phyloP scores from a whole-genome alignment of 2,113 vertebrate genomes.

The Trachemys scripta region DNA sequence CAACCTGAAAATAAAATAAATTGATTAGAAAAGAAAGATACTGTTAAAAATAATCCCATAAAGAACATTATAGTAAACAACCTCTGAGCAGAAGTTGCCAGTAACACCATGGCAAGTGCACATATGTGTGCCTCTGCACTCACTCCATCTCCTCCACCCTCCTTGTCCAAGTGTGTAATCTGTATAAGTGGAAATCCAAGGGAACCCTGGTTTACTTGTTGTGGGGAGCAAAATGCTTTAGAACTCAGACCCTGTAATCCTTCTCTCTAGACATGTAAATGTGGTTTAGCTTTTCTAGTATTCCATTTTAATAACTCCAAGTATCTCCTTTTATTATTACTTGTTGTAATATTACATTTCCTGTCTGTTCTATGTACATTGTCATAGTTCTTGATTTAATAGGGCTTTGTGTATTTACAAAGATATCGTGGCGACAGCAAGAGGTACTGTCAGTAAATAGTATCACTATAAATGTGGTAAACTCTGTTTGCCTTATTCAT shows the following conservation, averaged over 20 bases:
- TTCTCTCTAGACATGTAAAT: slow-evolving; percentile 12
- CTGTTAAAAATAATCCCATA: neutral
- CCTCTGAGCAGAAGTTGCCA: neutral
- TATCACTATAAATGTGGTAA: neutral
- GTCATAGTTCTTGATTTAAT: neutral
- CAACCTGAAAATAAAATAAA: neutral
- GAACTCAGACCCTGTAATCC: slow-evolving; percentile 18
- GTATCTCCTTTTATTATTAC: slow-evolving; percentile 16
- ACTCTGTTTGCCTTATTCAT: neutral
- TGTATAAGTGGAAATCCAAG: slow-evolving; percentile 5
- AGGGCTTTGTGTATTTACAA: slow-evolving; percentile 2
- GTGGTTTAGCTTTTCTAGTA: slow-evolving; percentile 33
- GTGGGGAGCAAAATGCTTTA: neutral
- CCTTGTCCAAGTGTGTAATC: neutral
- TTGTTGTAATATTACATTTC: slow-evolving; percentile 49
- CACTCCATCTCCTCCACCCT: neutral
- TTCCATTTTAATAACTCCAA: slow-evolving; percentile 36
- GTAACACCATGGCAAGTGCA: neutral
- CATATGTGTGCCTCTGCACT: neutral
- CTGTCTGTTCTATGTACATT: slow-evolving; percentile 21
- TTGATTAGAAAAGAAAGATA: fast-evolving
- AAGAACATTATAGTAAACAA: neutral
- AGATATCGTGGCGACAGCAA: neutral
- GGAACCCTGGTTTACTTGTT: neutral
- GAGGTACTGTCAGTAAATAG: neutral